phyloP scores from a whole-genome alignment of 35 echinoderm and acorn worm species.

The Lytechinus pictus region DNA sequence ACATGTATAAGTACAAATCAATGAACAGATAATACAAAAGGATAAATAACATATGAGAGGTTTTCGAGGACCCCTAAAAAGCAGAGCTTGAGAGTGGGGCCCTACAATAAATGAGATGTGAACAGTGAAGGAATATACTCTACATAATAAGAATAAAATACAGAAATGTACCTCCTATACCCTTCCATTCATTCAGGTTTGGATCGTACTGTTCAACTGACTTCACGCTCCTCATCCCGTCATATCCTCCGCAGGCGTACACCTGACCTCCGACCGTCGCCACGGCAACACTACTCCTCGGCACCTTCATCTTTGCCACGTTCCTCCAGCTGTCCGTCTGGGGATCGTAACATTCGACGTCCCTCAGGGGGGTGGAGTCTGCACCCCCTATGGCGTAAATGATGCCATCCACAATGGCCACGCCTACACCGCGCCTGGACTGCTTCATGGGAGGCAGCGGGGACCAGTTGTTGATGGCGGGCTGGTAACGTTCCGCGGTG shows the following conservation, averaged over 20 bases:
- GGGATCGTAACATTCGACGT: conserved; percentile 86
- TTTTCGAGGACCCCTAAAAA: too few relatives aligned
- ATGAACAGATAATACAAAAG: too few relatives aligned
- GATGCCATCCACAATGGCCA: conserved; percentile 74
- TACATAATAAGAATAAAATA: background rate
- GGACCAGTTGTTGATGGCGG: conserved; percentile 86
- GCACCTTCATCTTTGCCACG: conserved; percentile 74
- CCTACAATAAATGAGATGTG: too few relatives aligned
- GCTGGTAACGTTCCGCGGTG: conserved; percentile 83
- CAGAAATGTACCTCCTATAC: conserved; percentile 70
- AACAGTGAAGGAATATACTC: too few relatives aligned
- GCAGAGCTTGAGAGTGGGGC: too few relatives aligned
- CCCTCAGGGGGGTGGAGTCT: conserved; percentile 65
- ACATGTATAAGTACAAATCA: too few relatives aligned
- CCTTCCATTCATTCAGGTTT: conserved; percentile 85
- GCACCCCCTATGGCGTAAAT: conserved; percentile 90
- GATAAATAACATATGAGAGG: too few relatives aligned
- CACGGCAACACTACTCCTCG: conserved; percentile 94
- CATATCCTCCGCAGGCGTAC: conserved; percentile 94
- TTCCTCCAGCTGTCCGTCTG: conserved; percentile 83
- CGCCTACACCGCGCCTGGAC: conserved; percentile 72
- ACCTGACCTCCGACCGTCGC: conserved; percentile 67
- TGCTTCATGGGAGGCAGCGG: conserved; percentile 73
- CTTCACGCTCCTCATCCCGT: conserved; percentile 84
- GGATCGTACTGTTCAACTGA: conserved; percentile 91